Base-by-base conservation (phyloP, 2,797 vertebrate genomes). In the Danio tinwini region DNA sequence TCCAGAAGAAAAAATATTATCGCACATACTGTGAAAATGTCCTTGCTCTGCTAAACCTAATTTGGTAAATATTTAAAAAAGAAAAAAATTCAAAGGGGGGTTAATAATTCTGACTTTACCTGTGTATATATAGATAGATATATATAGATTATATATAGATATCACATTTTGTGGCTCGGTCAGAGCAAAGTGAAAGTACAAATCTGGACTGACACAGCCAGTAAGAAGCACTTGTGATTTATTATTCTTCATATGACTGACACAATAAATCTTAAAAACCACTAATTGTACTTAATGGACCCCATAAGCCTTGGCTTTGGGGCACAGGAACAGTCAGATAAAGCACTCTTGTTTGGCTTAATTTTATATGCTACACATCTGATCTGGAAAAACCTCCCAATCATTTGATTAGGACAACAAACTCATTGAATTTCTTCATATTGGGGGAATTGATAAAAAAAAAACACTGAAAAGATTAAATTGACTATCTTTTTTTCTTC, bases 241-340 rank as follows among this genome's bases (percentile, higher is more conserved):
- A 16, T 49, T 77, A 13, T 68, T 39, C 5, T 67, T 49, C 21
- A 68, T 14, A 44, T 19, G 42, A 49, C 21, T 58, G 63, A 63
- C 59, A 37, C 14, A 70, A 53, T 52, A 53, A 53, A 76, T 76
- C 49, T 29, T 29, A 64, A 44, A 39, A 67, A 65, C 52, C 17
- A 47, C 56, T 47, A 58, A 14, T 17, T 77, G 75, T 59, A 29
- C n/a, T 59, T 58, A 69, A 50, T 17, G 59, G 29, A 77, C 21
- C 53, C 42, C 71, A 59, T 69, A 56, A 76, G 39, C 39, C 17
- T 55, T 65, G 40, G 62, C 19, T 45, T 56, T 76, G 40, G 50
- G 14, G 29, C 10, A 45, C 21, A 19, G 6, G 52, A 39, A 47
- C 19, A 67, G 42, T 29, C 10, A 59, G 55, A 21, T 21, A 4